A percentile compares a stretch with the other conserved stretches of the same genome.
Evolutionary conservation across 1,140 invertebrate species (phyloP).

Genomic region (Leptopilina boulardi): DNA sequence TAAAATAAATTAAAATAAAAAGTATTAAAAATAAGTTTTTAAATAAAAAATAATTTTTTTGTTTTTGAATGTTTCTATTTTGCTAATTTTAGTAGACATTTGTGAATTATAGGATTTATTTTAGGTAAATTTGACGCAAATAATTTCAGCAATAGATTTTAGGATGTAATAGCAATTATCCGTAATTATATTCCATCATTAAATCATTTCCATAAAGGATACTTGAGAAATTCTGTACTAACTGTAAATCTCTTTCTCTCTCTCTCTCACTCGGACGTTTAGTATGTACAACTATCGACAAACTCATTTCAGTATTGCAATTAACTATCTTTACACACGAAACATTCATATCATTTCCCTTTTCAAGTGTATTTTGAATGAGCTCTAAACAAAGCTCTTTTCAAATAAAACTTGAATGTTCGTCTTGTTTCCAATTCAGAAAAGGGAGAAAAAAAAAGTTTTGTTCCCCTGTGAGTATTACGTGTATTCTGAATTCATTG

Average conservation of each 20-base stretch:
- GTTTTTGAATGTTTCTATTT: no score
- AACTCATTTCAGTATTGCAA: slow-evolving; percentile 25
- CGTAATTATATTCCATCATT: not conserved
- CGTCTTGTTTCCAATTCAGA: not conserved
- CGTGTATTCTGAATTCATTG: not conserved
- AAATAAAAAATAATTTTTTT: no score
- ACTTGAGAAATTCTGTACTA: not conserved
- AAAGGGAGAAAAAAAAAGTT: not conserved
- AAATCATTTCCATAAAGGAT: not conserved
- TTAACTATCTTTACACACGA: slow-evolving; percentile 14
- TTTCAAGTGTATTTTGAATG: slow-evolving; percentile 19
- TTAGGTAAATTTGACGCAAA: not conserved
- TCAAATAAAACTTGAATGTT: slow-evolving; percentile 6
- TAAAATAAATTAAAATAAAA: no score
- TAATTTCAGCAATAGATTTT: not conserved
- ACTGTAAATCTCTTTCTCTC: not conserved
- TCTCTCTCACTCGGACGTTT: not conserved
- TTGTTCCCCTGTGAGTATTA: not conserved
- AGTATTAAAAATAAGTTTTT: no score
- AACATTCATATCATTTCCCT: slow-evolving; percentile 13
- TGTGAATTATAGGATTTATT: not conserved
- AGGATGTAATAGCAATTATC: not conserved
- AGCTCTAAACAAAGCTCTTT: slow-evolving; percentile 7
- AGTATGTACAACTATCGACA: not conserved
- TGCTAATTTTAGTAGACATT: no score